These are phyloP conservation scores for Subanguina moxae DNA, from an alignment of 1,140 invertebrate species.

Conservation along the genomic window DNA sequence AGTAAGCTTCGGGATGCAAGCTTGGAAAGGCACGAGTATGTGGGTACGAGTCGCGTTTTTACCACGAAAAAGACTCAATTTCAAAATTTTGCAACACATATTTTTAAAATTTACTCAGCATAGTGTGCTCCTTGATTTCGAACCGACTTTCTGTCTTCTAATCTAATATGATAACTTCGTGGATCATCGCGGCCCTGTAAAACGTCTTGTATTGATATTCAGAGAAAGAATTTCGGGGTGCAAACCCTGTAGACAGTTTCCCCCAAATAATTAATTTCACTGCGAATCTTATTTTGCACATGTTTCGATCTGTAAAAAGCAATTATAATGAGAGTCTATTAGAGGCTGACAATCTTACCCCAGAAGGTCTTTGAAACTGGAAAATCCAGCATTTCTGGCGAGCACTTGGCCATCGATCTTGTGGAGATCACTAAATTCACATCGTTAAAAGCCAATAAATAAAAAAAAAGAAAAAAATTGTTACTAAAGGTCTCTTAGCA, in stretches of 20 bases:
- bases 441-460: neutral
- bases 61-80: too few species aligned
- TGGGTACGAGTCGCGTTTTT: too few species aligned
- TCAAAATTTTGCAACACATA: too few species aligned
- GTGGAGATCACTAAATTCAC: neutral
- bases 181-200: neutral
- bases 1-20: too few species aligned
- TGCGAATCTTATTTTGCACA: neutral
- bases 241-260: neutral
- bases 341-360: too few species aligned
- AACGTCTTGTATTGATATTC: neutral
- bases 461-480: neutral
- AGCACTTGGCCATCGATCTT: neutral
- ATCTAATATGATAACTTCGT: neutral
- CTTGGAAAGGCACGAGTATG: too few species aligned
- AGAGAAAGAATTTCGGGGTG: neutral
- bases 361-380: neutral
- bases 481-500: neutral
- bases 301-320: neutral
- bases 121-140: too few species aligned
- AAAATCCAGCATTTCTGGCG: neutral
- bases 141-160: too few species aligned
- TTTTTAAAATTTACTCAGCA: too few species aligned
- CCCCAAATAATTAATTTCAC: neutral
- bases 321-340: too few species aligned